phyloP scores from a whole-genome alignment of 1,140 invertebrate species.

The Heliconius melpomene region DNA sequence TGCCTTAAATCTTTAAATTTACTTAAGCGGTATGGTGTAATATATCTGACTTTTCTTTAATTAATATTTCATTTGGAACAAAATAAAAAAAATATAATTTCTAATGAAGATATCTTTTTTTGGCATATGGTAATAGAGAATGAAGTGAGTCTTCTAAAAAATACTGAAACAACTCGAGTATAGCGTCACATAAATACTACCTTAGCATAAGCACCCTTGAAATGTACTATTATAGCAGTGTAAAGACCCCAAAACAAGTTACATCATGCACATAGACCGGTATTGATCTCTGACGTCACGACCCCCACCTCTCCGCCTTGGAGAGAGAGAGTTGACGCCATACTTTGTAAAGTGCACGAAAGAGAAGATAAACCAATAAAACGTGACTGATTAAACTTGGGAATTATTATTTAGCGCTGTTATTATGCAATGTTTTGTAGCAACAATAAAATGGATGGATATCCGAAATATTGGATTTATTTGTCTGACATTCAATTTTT shows the following conservation, averaged over 20 bases:
- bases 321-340: slow-evolving; percentile 16
- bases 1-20: too few species aligned
- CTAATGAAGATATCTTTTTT: too few species aligned
- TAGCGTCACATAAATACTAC: background rate
- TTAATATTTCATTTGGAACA: too few species aligned
- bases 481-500: background rate
- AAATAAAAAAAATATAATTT: too few species aligned
- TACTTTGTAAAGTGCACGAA: background rate
- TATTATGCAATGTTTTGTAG: slow-evolving; percentile 5
- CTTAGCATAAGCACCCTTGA: slow-evolving; percentile 37
- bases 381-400: slow-evolving; percentile 12
- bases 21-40: too few species aligned
- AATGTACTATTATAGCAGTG: slow-evolving; percentile 32
- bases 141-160: too few species aligned
- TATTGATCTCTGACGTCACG: slow-evolving; percentile 75
- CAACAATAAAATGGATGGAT: background rate
- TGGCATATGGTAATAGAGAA: too few species aligned
- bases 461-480: background rate
- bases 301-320: background rate
- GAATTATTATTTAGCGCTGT: background rate
- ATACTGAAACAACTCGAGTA: background rate
- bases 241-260: slow-evolving; percentile 35
- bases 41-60: too few species aligned
- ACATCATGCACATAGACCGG: slow-evolving; percentile 37
- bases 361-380: slow-evolving; percentile 4